phyloP scores from a whole-genome alignment of 2,113 vertebrate species.

The Macaca fascicularis region DNA sequence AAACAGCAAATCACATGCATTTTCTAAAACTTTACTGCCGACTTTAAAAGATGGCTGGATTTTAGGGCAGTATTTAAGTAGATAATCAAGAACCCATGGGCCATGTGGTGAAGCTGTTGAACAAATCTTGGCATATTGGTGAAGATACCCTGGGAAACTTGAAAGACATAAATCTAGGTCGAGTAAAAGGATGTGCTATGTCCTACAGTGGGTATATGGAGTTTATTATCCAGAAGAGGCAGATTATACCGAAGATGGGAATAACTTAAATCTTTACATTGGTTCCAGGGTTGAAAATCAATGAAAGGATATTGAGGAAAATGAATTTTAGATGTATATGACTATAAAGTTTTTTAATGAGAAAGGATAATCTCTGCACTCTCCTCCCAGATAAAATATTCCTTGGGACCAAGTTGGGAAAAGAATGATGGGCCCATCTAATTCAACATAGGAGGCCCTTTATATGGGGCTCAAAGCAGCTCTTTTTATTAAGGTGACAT shows the following conservation, averaged over 20 bases:
- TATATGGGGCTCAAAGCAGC: background rate
- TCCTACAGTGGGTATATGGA: background rate
- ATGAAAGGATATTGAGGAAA: background rate
- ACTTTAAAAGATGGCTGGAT: conserved; percentile 56
- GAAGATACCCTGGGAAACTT: background rate
- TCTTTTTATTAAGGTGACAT: background rate
- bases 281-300: background rate
- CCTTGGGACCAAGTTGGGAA: background rate
- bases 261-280: conserved; percentile 23
- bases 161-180: background rate
- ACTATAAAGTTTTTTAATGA: background rate
- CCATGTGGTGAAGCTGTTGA: background rate
- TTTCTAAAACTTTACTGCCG: conserved; percentile 26
- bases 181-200: background rate
- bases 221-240: background rate
- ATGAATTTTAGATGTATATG: background rate
- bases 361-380: background rate
- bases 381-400: background rate
- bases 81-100: background rate
- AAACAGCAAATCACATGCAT: conserved; percentile 14
- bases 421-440: background rate
- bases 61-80: conserved; percentile 39
- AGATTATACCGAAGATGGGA: background rate
- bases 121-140: background rate
- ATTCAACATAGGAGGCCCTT: background rate